Conservation (phyloP, 2,888 invertebrate species). For the Dynastes maya region DNA sequence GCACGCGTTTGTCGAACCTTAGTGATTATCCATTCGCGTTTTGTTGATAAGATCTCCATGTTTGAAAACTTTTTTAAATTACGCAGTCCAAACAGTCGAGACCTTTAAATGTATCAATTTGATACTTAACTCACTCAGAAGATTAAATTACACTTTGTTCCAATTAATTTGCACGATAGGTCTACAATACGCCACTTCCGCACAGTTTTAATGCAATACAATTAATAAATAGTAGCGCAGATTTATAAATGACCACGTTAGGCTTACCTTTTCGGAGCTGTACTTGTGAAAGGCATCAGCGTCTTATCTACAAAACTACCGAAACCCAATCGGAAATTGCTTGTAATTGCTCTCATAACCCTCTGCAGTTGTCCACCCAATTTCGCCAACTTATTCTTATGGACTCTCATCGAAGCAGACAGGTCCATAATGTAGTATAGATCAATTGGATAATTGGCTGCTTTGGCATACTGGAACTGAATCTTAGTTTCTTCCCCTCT, state of each 20-base stretch:
- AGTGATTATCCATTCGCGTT: too few relatives aligned
- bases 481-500: conserved; percentile 70
- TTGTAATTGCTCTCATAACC: conserved; percentile 75
- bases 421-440: conserved; percentile 88
- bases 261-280: conserved; percentile 68
- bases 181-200: too few relatives aligned
- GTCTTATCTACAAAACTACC: conserved; percentile 82
- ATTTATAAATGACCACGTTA: background rate
- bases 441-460: conserved; percentile 86
- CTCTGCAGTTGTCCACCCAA: conserved; percentile 72
- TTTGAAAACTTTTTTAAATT: too few relatives aligned
- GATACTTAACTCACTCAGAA: too few relatives aligned
- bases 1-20: too few relatives aligned
- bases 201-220: too few relatives aligned
- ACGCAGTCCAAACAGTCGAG: too few relatives aligned
- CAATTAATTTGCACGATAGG: too few relatives aligned
- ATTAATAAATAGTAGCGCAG: background rate
- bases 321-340: conserved; percentile 78
- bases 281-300: conserved; percentile 75
- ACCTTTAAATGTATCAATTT: too few relatives aligned
- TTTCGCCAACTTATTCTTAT: conserved; percentile 73
- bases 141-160: too few relatives aligned
- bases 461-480: conserved; percentile 74
- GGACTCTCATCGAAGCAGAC: conserved; percentile 79
- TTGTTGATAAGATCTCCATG: too few relatives aligned